Evolutionary conservation across 2,888 invertebrate species (phyloP).

Genomic region (Drosophila dives): DNA sequence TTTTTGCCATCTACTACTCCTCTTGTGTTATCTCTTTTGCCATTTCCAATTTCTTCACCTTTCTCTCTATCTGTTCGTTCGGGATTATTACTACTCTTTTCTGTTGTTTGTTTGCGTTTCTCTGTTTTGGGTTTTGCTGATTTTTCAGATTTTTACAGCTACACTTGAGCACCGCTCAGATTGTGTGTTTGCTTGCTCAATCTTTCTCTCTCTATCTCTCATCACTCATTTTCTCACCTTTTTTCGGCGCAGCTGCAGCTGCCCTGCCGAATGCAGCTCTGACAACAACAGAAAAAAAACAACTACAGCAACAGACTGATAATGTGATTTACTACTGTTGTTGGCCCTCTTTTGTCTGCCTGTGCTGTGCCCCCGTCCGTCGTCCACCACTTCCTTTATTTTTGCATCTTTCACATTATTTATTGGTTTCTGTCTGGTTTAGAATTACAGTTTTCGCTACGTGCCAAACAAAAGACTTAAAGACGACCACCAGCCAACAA

Average conservation of each 20-base stretch:
- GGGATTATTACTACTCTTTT: slow-evolving; percentile 1
- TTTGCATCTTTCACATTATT: slow-evolving; percentile 55
- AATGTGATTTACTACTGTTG: slow-evolving; percentile 29
- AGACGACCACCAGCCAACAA: slow-evolving; percentile 42
- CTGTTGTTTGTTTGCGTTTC: slow-evolving; percentile 44
- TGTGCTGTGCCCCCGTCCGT: neutral
- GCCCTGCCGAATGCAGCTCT: slow-evolving; percentile 15
- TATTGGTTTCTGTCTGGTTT: slow-evolving; percentile 62
- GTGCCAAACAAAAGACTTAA: slow-evolving; percentile 70
- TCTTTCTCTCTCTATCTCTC: slow-evolving; percentile 10
- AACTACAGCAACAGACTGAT: slow-evolving; percentile 6
- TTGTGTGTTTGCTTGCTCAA: slow-evolving; percentile 10
- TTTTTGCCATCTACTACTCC: slow-evolving; percentile 20
- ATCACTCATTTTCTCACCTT: slow-evolving; percentile 31
- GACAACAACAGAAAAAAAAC: slow-evolving; percentile 12
- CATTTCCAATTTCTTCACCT: slow-evolving; percentile 19
- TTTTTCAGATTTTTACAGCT: slow-evolving; percentile 30
- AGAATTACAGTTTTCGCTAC: slow-evolving; percentile 72
- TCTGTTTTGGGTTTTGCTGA: slow-evolving; percentile 23
- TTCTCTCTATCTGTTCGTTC: slow-evolving; percentile 16
- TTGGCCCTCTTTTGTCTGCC: slow-evolving; percentile 17
- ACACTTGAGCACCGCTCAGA: slow-evolving; percentile 29
- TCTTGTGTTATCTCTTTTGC: slow-evolving; percentile 18
- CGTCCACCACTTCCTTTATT: slow-evolving; percentile 25
- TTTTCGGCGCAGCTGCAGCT: slow-evolving; percentile 49